These are phyloP conservation scores for Ceyx erithaca DNA, from an alignment of 2,797 vertebrate genomes.

Conservation along the genomic window DNA sequence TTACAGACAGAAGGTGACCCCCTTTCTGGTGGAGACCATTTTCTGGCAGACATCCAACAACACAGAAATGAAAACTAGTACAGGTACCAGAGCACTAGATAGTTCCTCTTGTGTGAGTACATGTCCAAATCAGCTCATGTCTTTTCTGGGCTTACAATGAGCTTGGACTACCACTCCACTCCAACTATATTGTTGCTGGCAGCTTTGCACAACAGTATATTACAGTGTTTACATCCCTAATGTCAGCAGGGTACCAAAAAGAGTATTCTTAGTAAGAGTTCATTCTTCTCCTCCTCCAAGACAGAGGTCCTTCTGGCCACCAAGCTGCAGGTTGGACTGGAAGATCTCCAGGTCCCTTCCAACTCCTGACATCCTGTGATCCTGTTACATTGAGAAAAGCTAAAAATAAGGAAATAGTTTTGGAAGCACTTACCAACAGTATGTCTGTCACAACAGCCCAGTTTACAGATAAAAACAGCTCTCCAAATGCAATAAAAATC, in stretches of 20 bases:
- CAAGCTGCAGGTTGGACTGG: neutral
- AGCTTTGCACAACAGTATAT: neutral
- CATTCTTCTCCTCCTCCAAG: neutral
- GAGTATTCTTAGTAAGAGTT: neutral
- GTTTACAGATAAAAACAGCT: slow-evolving; percentile 88
- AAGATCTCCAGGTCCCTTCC: no score
- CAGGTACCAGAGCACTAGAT: neutral
- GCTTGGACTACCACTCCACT: neutral
- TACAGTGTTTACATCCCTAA: neutral
- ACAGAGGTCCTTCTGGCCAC: neutral
- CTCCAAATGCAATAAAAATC: slow-evolving; percentile 87
- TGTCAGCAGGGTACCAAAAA: neutral
- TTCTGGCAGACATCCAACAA: neutral
- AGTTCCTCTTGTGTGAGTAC: neutral
- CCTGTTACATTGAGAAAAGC: neutral
- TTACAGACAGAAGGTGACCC: neutral
- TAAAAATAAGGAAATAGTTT: neutral
- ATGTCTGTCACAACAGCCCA: slow-evolving; percentile 93
- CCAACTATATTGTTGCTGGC: neutral
- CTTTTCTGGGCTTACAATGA: neutral
- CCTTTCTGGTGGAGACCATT: neutral
- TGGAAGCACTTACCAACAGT: slow-evolving; percentile 84
- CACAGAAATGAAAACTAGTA: neutral
- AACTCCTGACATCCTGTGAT: no score
- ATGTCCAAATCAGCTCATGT: neutral